These are phyloP conservation scores for Chymomyza amoena DNA, from an alignment of 2,888 invertebrate species.

Conservation along the genomic window DNA sequence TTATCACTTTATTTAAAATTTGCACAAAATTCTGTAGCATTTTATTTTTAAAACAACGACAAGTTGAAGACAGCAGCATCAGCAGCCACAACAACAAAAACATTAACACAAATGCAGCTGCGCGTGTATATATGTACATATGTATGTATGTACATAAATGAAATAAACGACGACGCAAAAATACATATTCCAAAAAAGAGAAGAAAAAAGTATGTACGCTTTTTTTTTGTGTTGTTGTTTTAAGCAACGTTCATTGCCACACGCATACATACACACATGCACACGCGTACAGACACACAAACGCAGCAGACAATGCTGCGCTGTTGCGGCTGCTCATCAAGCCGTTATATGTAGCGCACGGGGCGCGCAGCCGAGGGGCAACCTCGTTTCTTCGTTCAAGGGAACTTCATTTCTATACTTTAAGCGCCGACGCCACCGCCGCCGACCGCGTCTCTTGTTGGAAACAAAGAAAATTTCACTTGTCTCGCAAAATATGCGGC, in stretches of 20 bases:
- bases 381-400: constrained; percentile 47
- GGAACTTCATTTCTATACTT: constrained; percentile 58
- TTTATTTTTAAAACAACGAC: constrained; percentile 21
- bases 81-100: constrained; percentile 21
- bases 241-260: constrained; percentile 48
- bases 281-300: neutral
- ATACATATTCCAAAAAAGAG: constrained; percentile 31
- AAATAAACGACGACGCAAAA: constrained; percentile 48
- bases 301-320: constrained; percentile 10
- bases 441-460: constrained; percentile 31
- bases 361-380: constrained; percentile 16
- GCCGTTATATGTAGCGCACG: constrained; percentile 37
- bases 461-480: constrained; percentile 71
- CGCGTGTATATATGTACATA: constrained; percentile 8
- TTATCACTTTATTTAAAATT: constrained; percentile 1
- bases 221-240: constrained; percentile 33
- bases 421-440: constrained; percentile 35
- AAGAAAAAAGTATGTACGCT: constrained; percentile 27
- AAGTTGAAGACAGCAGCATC: constrained; percentile 19
- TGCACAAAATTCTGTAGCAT: neutral
- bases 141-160: constrained; percentile 24
- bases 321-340: constrained; percentile 29
- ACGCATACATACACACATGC: constrained; percentile 22
- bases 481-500: constrained; percentile 42
- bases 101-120: constrained; percentile 17